Base-by-base conservation (phyloP, 2,888 invertebrate species). In the Xestoiulus laeticollis region DNA sequence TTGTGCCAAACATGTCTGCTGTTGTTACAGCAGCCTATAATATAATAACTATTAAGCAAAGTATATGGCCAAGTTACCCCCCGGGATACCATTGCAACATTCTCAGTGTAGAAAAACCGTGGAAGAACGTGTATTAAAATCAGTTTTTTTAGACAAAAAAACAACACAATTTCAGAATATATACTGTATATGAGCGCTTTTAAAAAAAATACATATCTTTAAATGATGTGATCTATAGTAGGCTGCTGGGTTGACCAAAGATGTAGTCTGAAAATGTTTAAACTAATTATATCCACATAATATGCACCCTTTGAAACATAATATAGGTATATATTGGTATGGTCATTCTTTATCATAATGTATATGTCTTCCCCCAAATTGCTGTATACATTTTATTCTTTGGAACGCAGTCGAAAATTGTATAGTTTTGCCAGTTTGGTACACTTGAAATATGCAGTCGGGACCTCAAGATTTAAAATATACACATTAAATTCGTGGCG, bases 11-110 rank as follows among this genome's bases (percentile, higher is more conserved):
- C 78, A 78, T 78, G 78, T 78, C 78, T 78, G 78, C 78, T 78
- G 78, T 78, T 78, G 78, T 78, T 78, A 78, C 78, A 30, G 78
- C 78, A 78, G 78, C 78, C 78, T 78, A 78, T 78, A 78, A 78
- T 78, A 78, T 78, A 26, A 78, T 26, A 30, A 78, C 78, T 78
- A 78, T 78, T 78, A 78, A 78, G 14, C 78, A 78, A 78, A 78
- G 78, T 78, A 78, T 78, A 78, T 78, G 78, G 78, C 78, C 30
- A 26, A 14, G 78, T 30, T 78, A 30, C 78, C 78, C 78, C 16
- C 10, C 26, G 78, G 78, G 78, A 78, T 16, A 78, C 30, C 78
- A n/a, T n/a, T n/a, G n/a, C 78, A 78, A 14, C 30, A 78, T 78
- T 8, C 78, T 30, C 30, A 78, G 14, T 78, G 78, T 30, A 16